phyloP scores from a whole-genome alignment of 2,888 invertebrate species.

The Pelosia muscerda region DNA sequence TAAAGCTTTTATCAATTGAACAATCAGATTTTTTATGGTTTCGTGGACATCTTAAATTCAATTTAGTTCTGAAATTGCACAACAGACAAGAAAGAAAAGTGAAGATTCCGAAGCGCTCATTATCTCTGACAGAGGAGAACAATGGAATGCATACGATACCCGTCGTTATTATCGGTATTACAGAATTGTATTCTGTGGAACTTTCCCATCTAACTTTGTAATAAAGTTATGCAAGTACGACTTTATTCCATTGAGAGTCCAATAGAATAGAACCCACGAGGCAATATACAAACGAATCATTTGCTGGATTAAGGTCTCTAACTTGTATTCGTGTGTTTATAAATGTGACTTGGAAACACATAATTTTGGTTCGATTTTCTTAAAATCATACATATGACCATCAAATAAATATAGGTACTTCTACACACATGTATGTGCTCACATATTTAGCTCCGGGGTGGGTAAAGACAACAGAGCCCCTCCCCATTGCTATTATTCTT shows the following conservation, averaged over 20 bases:
- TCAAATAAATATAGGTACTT: too few species aligned
- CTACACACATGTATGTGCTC: too few species aligned
- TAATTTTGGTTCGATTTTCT: too few species aligned
- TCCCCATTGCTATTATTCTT: too few species aligned
- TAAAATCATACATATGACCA: too few species aligned
- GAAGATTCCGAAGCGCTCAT: slow-evolving; percentile 41
- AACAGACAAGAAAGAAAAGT: slow-evolving; percentile 40
- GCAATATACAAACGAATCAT: background rate
- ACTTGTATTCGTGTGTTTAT: background rate
- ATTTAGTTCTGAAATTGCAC: slow-evolving; percentile 31
- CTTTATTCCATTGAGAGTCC: slow-evolving; percentile 36
- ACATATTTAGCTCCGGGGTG: too few species aligned
- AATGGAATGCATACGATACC: slow-evolving; percentile 48
- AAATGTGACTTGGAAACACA: too few species aligned
- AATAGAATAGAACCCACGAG: slow-evolving; percentile 18
- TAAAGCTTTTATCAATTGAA: slow-evolving; percentile 19
- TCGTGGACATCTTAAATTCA: slow-evolving; percentile 25
- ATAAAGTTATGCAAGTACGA: slow-evolving; percentile 53
- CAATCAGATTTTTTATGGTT: slow-evolving; percentile 16
- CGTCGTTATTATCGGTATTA: slow-evolving; percentile 46
- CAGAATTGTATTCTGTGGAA: slow-evolving; percentile 48
- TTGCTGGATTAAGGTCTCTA: slow-evolving; percentile 1
- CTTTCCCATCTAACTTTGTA: slow-evolving; percentile 57
- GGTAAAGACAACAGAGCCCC: too few species aligned
- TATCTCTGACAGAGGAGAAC: slow-evolving; percentile 36